Percentiles rank a stretch among this genome's conserved stretches.
These are phyloP conservation scores for Gasterosteus aculeatus DNA, from an alignment of 2,113 vertebrate species.

Conservation along the genomic window DNA sequence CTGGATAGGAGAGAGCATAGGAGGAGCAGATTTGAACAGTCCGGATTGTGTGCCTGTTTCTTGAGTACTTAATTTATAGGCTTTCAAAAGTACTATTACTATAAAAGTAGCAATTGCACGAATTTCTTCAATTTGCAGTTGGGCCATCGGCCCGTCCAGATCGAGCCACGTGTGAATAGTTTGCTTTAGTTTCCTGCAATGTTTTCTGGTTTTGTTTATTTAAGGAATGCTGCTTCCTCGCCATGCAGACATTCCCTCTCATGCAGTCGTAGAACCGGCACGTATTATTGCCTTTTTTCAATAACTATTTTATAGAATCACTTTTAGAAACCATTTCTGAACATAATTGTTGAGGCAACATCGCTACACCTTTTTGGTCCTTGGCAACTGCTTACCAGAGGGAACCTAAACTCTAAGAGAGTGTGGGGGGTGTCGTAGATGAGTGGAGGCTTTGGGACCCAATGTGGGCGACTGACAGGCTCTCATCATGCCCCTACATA, in stretches of 20 bases:
- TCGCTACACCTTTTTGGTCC: neutral
- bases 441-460: neutral
- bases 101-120: neutral
- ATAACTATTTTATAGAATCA: no score
- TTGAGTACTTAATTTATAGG: neutral
- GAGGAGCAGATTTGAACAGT: neutral
- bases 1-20: neutral
- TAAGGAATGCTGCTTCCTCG: neutral
- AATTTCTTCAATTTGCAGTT: neutral
- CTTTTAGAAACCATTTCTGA: neutral
- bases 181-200: neutral
- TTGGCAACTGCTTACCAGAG: neutral
- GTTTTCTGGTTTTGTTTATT: neutral
- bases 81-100: no score
- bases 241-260: neutral
- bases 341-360: constrained; percentile 1
- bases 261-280: neutral
- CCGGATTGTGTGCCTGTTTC: neutral
- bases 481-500: neutral
- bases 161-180: neutral
- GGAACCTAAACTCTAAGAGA: neutral
- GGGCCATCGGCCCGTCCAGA: neutral
- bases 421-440: neutral
- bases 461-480: neutral
- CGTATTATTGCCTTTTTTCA: neutral